Evolutionary conservation across 30 jellyfish, hydroid and myxozoan species (phyloP).

Genomic region (Aurelia aurita complex sp. Pacific): DNA sequence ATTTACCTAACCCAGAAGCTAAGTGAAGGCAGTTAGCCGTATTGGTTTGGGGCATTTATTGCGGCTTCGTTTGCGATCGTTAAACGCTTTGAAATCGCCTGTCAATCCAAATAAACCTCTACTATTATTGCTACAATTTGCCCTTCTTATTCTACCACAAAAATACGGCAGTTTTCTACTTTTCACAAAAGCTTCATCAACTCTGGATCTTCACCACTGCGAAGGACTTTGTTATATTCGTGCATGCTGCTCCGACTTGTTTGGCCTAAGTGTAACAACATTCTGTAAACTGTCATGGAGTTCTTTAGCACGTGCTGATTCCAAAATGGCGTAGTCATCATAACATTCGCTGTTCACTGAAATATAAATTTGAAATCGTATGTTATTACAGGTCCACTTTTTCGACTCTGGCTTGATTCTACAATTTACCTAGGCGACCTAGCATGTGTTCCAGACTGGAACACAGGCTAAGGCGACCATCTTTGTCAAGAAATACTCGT

Average conservation of each 20-base stretch:
- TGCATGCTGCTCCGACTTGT: constrained; percentile 50
- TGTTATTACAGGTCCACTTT: no score
- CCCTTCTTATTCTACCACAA: neutral
- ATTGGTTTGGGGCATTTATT: no score
- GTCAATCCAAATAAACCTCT: neutral
- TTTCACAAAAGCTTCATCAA: neutral
- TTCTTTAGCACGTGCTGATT: constrained; percentile 72
- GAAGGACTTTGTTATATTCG: constrained; percentile 8
- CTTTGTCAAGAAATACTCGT: no score
- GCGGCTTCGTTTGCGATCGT: no score
- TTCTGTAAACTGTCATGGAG: constrained; percentile 62
- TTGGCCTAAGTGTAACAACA: constrained; percentile 33
- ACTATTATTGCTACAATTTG: neutral
- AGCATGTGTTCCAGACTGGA: no score
- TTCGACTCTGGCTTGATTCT: no score
- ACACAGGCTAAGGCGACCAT: no score
- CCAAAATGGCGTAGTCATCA: constrained; percentile 73
- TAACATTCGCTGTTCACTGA: constrained; percentile 49
- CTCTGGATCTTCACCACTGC: neutral
- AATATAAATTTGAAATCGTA: neutral
- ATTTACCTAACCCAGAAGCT: no score
- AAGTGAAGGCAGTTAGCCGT: no score
- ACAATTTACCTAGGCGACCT: no score
- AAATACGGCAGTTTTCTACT: neutral
- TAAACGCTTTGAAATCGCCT: neutral